Evolutionary conservation across 2,113 vertebrate genomes (phyloP).

Genomic region (Bubalus kerabau): DNA sequence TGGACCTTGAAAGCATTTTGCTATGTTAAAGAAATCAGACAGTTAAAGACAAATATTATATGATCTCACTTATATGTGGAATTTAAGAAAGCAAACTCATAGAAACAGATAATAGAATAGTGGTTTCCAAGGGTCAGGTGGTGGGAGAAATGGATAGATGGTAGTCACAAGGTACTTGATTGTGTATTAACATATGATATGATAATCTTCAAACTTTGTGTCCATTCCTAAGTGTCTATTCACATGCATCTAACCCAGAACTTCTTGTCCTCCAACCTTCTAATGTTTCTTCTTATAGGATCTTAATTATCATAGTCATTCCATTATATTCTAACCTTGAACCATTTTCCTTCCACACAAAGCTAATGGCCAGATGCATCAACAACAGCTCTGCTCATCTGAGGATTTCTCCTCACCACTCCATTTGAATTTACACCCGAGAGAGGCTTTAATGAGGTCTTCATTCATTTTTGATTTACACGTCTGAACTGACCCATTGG

Average conservation of each 20-base stretch:
- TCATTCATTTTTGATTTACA: not conserved
- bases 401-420: not conserved
- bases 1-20: not conserved
- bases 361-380: not conserved
- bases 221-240: not conserved
- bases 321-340: not conserved
- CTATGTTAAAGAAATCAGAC: not conserved
- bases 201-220: not conserved
- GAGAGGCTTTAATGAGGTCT: not conserved
- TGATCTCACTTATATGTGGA: not conserved
- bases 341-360: not conserved
- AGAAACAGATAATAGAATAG: not conserved
- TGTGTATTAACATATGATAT: not conserved
- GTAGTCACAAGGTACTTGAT: not conserved
- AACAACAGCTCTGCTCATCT: not conserved
- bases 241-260: not conserved
- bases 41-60: not conserved
- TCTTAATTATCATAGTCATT: not conserved
- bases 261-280: not conserved
- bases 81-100: not conserved
- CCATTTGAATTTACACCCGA: not conserved
- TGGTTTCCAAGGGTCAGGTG: not conserved
- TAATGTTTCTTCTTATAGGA: not conserved
- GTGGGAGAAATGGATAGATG: not conserved
- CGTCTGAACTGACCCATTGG: not conserved